Conservation (phyloP, 2,888 invertebrate species). For the Petrolisthes cinctipes region DNA sequence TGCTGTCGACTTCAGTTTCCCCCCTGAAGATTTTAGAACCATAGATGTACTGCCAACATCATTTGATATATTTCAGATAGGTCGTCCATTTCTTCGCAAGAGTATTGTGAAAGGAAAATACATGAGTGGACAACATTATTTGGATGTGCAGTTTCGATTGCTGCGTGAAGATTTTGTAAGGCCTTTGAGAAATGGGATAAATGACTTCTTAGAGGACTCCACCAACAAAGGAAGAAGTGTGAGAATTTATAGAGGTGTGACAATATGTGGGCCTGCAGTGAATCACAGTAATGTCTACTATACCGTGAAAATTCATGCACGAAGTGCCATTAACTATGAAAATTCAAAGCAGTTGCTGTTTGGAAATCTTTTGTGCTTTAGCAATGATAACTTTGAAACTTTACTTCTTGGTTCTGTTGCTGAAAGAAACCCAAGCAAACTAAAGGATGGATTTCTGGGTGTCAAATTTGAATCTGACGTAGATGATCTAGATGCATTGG, state of each 20-base stretch:
- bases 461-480: conserved; percentile 66
- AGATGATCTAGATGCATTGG: conserved; percentile 59
- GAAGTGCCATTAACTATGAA: conserved; percentile 71
- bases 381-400: conserved; percentile 73
- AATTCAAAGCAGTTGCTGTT: conserved; percentile 70
- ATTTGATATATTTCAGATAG: conserved; percentile 68
- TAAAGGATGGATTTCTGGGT: conserved; percentile 75
- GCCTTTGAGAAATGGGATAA: conserved; percentile 79
- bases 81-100: conserved; percentile 72
- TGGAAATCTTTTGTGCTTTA: conserved; percentile 79
- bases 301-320: conserved; percentile 65
- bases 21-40: conserved; percentile 71
- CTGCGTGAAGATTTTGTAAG: conserved; percentile 84
- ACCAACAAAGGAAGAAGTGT: conserved; percentile 67
- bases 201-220: conserved; percentile 70
- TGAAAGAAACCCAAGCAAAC: conserved; percentile 73
- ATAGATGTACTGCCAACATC: conserved; percentile 69
- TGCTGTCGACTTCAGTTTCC: conserved; percentile 56
- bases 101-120: conserved; percentile 78
- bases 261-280: conserved; percentile 71
- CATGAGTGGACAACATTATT: conserved; percentile 78
- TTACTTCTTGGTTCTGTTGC: conserved; percentile 69
- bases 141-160: conserved; percentile 83
- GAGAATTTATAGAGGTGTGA: conserved; percentile 72
- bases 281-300: conserved; percentile 65